Base-by-base conservation (phyloP, 1,140 invertebrate genomes). In the Aethina tumida region DNA sequence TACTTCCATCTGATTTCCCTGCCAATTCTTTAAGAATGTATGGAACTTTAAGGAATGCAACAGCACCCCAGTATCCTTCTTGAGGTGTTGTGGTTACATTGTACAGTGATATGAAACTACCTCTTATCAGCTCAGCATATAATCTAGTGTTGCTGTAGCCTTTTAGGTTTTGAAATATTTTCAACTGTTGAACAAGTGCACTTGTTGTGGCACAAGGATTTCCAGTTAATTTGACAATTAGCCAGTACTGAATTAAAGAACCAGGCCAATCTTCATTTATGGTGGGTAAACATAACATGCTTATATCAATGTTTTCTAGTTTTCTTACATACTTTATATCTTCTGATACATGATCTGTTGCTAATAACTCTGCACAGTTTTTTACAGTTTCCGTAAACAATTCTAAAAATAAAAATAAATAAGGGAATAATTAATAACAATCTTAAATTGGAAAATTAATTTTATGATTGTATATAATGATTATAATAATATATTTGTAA, bases 51-150 rank as follows among this genome's bases (percentile, higher is more conserved):
- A 96, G 68, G 60, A 94, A 94, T 7, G 83, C 88, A 57, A 95
- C 94, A 12, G 89, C 88, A 13, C 85, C 85, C 88, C 91, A 96
- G 53, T 91, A 79, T 2, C 89, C 78, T 50, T 92, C 87, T 35
- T 73, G 69, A 9, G 72, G 66, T 3, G 72, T 74, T 45, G 79
- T 80, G 31, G 79, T 77, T 1, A 77, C 78, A 60, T 89, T 81
- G 50, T 86, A 77, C 1, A 96, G 62, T n/a, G 84, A 88, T 44
- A 95, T 79, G 24, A 94, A 77, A 59, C 85, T 87, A 0, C 87
- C 84, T 47, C 89, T 69, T 33, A 95, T 82, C 8, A 95, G 71
- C 70, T 96, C 91, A 60, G 82, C 85, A 55, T 87, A 93, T 0
- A 96, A 58, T 41, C 81, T 69, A 3, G 77, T 66, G 35, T 58